Base-by-base conservation (phyloP, 2,797 vertebrate species). In the Spondyliosoma cantharus region DNA sequence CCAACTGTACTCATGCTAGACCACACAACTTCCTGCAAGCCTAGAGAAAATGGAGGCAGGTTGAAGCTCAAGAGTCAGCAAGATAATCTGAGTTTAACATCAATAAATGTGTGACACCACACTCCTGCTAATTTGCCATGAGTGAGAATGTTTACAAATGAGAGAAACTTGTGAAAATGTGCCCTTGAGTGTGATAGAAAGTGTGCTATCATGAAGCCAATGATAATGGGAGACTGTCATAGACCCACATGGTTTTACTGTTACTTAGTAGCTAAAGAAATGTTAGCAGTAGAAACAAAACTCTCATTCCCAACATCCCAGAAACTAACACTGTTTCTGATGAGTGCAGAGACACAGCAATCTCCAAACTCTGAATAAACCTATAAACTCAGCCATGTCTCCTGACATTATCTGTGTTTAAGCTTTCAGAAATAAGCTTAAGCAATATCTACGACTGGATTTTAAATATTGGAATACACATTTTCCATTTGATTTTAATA, bases 1-100 rank as follows among this genome's bases (percentile, higher is more conserved):
- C 50, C 43, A 12, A 75, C 42, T 61, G 37, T 45, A 42, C 11
- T 15, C 15, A 46, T 37, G 17, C 27, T 24, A 69, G 61, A 78
- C 73, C 54, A 61, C 54, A 80, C 46, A 59, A 75, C 69, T 86
- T 86, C 85, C 87, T 74, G 74, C 13, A 32, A 50, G 5, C 63
- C 75, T 27, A 27, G 15, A 52, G 29, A 63, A 50, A 3, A 20
- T 20, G 2, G 25, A 27, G 29, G 20, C 45, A 11, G 27, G 24
- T 20, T 32, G 13, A 5, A 1, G 5, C 37, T 64, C 50, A 69
- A 61, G 22, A 78, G 60, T 48, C 43, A 14, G 17, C 15, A 56
- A n/a, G 24, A 72, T 64, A 20, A 62, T 57, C 22, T 80, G 53
- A 29, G 62, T 66, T 78, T 80, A 59, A 61, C 17, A 74, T 45